phyloP scores from a whole-genome alignment of 37 sponge, comb jelly and placozoan species.

The Crambe crambe region DNA sequence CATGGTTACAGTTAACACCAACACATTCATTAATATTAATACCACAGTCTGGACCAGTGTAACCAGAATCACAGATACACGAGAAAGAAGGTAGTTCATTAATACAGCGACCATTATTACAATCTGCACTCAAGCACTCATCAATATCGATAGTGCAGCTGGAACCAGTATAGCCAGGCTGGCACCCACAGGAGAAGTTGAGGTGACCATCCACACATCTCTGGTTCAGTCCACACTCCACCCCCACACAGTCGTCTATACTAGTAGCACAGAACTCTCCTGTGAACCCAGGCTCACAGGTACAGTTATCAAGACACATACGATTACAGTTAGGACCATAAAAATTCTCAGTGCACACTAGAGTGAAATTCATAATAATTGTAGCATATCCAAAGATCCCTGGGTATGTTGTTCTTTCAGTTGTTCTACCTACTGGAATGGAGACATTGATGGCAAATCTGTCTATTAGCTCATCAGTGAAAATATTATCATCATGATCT shows the following conservation, averaged over 20 bases:
- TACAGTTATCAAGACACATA: neutral
- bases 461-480: neutral
- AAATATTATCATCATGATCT: neutral
- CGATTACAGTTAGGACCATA: too few species aligned
- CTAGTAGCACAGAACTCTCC: neutral
- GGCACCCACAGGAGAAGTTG: neutral
- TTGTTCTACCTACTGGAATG: neutral
- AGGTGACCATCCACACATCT: neutral
- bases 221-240: too few species aligned
- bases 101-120: neutral
- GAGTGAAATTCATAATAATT: too few species aligned
- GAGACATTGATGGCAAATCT: constrained; percentile 11
- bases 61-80: neutral
- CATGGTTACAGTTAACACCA: neutral
- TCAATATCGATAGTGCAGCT: neutral
- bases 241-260: too few species aligned
- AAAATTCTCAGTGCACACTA: too few species aligned
- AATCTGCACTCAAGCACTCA: neutral
- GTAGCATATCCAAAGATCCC: constrained; percentile 2
- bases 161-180: neutral
- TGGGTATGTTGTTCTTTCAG: neutral
- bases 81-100: too few species aligned
- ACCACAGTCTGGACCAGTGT: neutral
- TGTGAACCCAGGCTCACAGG: neutral
- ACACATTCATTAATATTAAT: neutral